Percentiles rank a stretch among this genome's conserved stretches.
Conservation (phyloP, 2,888 invertebrate genomes). For the Drosophila prostipennis region DNA sequence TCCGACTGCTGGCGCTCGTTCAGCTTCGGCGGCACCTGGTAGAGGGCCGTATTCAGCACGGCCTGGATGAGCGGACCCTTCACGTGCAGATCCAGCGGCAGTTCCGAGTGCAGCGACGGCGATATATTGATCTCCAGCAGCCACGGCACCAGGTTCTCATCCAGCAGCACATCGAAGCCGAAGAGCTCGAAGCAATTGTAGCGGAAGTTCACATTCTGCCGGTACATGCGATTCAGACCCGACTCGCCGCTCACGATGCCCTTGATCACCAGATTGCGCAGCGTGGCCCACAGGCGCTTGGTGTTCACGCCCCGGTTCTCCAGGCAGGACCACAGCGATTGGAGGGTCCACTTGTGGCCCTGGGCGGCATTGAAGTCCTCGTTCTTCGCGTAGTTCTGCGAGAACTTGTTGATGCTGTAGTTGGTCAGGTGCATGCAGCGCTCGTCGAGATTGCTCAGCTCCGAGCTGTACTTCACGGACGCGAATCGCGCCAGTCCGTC, state of each 20-base stretch:
- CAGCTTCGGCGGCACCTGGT: slow-evolving; percentile 86
- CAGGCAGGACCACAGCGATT: slow-evolving; percentile 87
- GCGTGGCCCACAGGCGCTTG: slow-evolving; percentile 90
- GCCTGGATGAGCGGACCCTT: slow-evolving; percentile 96
- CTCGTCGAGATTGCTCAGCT: slow-evolving; percentile 91
- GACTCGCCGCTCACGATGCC: slow-evolving; percentile 95
- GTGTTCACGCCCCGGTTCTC: slow-evolving; percentile 90
- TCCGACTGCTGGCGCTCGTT: slow-evolving; percentile 82
- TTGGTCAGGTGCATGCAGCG: slow-evolving; percentile 96
- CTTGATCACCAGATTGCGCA: slow-evolving; percentile 96
- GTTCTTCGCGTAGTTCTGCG: slow-evolving; percentile 93
- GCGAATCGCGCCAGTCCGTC: slow-evolving; percentile 98
- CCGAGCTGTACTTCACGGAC: slow-evolving; percentile 95
- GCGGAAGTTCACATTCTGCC: slow-evolving; percentile 90
- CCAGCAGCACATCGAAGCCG: slow-evolving; percentile 96
- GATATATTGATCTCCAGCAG: slow-evolving; percentile 97
- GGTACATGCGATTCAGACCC: slow-evolving; percentile 89
- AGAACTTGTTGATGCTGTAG: slow-evolving; percentile 95
- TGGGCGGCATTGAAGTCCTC: slow-evolving; percentile 95
- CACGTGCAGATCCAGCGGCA: slow-evolving; percentile 95
- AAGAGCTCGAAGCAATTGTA: slow-evolving; percentile 98
- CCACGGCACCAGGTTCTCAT: slow-evolving; percentile 97
- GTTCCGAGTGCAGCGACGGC: slow-evolving; percentile 94
- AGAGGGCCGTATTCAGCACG: slow-evolving; percentile 96
- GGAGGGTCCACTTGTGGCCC: slow-evolving; percentile 96